A percentile compares a stretch with the other conserved stretches of the same genome.
Evolutionary conservation across 1,140 invertebrate species (phyloP).

Genomic region (Drosophila pruinosa): DNA sequence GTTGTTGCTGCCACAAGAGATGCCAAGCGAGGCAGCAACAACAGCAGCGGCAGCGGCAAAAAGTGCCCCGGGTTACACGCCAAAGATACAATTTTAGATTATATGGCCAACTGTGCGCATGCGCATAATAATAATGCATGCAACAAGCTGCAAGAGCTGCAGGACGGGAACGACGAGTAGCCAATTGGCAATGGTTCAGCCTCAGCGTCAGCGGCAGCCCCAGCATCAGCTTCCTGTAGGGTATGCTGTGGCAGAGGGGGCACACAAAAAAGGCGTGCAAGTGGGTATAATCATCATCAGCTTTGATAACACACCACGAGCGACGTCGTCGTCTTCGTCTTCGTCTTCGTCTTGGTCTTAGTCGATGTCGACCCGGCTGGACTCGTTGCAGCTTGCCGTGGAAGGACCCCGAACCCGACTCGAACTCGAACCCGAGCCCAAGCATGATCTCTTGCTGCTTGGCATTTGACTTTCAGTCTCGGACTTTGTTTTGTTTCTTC

Average conservation of each 20-base stretch:
- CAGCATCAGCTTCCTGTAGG: slow-evolving; percentile 32
- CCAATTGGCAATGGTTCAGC: slow-evolving; percentile 61
- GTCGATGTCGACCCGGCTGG: slow-evolving; percentile 56
- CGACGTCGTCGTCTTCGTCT: slow-evolving; percentile 42
- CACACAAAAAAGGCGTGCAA: slow-evolving; percentile 74
- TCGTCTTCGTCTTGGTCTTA: slow-evolving; percentile 25
- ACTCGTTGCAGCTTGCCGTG: slow-evolving; percentile 28
- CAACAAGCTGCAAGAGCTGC: slow-evolving; percentile 55
- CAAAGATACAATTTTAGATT: slow-evolving; percentile 83
- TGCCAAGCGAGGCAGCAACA: background rate
- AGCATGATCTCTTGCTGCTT: slow-evolving; percentile 69
- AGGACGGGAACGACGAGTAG: slow-evolving; percentile 57
- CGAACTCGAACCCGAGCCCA: slow-evolving; percentile 14
- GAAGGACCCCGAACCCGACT: slow-evolving; percentile 21
- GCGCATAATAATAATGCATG: slow-evolving; percentile 82
- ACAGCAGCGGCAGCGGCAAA: slow-evolving; percentile 32
- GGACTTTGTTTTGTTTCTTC: slow-evolving; percentile 33
- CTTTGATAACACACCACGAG: slow-evolving; percentile 81
- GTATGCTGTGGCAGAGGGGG: background rate
- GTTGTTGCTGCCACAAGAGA: slow-evolving; percentile 11
- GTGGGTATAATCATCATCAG: slow-evolving; percentile 82
- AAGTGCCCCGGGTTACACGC: slow-evolving; percentile 80
- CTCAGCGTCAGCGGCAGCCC: slow-evolving; percentile 1
- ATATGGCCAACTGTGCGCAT: slow-evolving; percentile 81
- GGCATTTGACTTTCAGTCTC: slow-evolving; percentile 77